Evolutionary conservation across 2,113 vertebrate species (phyloP).

Genomic region (Mesitornis unicolor): DNA sequence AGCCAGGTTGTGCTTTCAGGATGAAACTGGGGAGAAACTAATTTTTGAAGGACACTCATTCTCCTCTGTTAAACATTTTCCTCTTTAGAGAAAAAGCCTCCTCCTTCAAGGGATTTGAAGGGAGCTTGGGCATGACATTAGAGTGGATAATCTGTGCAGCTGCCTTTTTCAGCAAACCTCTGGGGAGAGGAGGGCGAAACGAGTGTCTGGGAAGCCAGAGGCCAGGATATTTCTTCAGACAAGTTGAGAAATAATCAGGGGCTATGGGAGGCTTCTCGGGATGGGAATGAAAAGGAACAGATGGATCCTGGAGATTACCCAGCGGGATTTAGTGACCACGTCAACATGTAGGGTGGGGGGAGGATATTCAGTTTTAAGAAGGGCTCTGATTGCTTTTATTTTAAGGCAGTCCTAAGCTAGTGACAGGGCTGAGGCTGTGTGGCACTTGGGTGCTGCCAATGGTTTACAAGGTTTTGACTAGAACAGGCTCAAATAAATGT

Average conservation of each 20-base stretch:
- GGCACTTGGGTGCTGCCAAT: background rate
- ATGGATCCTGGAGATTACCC: constrained; percentile 66
- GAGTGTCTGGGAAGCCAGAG: background rate
- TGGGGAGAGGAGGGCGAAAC: background rate
- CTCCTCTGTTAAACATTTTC: background rate
- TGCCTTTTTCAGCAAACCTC: constrained; percentile 46
- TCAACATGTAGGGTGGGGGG: background rate
- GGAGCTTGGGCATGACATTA: background rate
- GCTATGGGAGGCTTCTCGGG: background rate
- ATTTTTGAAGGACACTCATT: background rate
- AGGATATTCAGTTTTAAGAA: background rate
- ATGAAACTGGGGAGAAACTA: background rate
- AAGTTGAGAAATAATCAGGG: constrained; percentile 59
- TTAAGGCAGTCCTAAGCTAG: background rate
- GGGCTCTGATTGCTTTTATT: background rate
- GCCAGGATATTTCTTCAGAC: constrained; percentile 41
- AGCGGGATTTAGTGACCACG: constrained; percentile 33
- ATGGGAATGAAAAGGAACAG: constrained; percentile 56
- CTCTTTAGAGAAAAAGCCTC: background rate
- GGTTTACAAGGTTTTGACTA: background rate
- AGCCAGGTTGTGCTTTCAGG: background rate
- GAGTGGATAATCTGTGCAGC: constrained; percentile 50
- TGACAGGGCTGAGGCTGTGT: background rate
- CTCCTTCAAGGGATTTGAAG: background rate
- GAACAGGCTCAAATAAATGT: background rate